phyloP scores from a whole-genome alignment of 2,113 vertebrate genomes.

The Hippocampus zosterae region DNA sequence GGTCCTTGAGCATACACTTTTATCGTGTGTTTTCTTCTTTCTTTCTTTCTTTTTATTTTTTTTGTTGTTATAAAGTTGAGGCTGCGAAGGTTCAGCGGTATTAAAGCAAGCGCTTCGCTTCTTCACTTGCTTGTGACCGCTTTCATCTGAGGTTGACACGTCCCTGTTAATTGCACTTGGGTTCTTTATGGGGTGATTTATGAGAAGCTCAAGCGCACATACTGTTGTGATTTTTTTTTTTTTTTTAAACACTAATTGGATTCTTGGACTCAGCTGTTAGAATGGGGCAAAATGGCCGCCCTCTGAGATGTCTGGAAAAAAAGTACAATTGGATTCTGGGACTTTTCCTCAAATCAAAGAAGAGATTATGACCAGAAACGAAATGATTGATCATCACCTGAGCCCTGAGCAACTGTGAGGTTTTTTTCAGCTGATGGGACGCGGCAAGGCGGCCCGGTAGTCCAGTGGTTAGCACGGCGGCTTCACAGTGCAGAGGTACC shows the following conservation, averaged over 20 bases:
- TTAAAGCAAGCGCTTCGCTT: slow-evolving; percentile 5
- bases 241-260: background rate
- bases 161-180: slow-evolving; percentile 5
- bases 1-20: background rate
- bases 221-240: background rate
- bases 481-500: too few relatives aligned
- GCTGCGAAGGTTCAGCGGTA: background rate
- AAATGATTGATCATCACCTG: too few relatives aligned
- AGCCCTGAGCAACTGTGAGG: too few relatives aligned
- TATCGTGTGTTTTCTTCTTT: background rate
- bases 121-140: slow-evolving; percentile 10
- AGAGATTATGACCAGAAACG: too few relatives aligned
- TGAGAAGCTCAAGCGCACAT: background rate
- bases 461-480: too few relatives aligned
- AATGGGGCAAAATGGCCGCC: too few relatives aligned
- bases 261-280: background rate
- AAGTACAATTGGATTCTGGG: background rate
- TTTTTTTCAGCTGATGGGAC: too few relatives aligned
- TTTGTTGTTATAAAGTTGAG: background rate
- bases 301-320: too few relatives aligned
- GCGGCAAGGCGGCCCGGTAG: too few relatives aligned
- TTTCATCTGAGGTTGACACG: slow-evolving; percentile 20
- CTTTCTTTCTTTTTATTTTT: background rate
- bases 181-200: background rate
- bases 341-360: background rate